Conservation (phyloP, 2,113 vertebrate genomes). For the Anarhynchus alexandrinus region DNA sequence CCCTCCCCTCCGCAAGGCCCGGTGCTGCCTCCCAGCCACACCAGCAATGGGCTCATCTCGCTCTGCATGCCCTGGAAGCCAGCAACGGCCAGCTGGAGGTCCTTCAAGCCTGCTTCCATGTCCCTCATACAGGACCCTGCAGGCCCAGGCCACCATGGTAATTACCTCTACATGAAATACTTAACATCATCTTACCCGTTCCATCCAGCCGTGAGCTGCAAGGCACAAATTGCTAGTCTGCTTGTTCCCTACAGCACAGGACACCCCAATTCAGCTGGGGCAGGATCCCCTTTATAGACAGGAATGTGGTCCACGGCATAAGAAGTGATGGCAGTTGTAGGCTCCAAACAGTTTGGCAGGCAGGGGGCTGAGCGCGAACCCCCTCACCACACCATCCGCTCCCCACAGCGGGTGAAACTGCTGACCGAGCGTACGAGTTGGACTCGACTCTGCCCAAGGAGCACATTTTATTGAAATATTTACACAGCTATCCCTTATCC, state of each 20-base stretch:
- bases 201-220: background rate
- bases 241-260: background rate
- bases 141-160: background rate
- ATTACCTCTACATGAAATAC: background rate
- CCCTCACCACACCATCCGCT: rapidly evolving
- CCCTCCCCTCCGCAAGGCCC: rapidly evolving
- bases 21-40: background rate
- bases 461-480: constrained; percentile 22
- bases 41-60: rapidly evolving
- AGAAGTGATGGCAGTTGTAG: rapidly evolving
- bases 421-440: background rate
- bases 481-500: background rate
- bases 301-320: background rate
- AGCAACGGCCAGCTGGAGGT: background rate
- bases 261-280: background rate
- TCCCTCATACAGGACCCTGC: background rate
- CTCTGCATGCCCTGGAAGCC: background rate
- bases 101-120: background rate
- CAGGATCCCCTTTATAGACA: background rate
- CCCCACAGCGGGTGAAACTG: background rate
- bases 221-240: background rate
- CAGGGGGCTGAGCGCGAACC: rapidly evolving
- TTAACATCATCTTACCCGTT: rapidly evolving
- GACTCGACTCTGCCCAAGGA: background rate
- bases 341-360: background rate